Evolutionary conservation across 2,888 invertebrate genomes (phyloP), one percentile per base, ranked within the genome.

Genomic region (Meandrusa payeni): DNA sequence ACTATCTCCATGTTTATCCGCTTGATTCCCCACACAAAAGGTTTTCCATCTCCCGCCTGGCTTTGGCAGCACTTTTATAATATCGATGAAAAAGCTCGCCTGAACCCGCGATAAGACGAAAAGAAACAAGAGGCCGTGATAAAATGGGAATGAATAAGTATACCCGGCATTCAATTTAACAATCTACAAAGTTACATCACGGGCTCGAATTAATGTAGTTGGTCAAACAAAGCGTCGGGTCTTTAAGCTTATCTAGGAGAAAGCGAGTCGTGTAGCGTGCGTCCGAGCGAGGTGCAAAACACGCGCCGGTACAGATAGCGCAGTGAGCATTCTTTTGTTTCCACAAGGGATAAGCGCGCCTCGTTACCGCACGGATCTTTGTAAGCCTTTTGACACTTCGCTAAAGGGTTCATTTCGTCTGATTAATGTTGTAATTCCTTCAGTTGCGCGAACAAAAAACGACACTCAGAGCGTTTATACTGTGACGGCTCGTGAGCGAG

Each of bases 341-440:
- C 64, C 69, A 68, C 69, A 62, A 65, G 63, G 67, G 64, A 63
- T 71, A 73, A 75, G 65, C 68, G 59, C 65, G 54, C 55, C 70
- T 76, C 73, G 69, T 76, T 75, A 69, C 65, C 50, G 51, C 59
- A 41, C 60, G 69, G 69, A 81, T 77, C 69, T 75, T 61, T 63
- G 67, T 71, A 74, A 78, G 71, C 78, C 76, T 81, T 82, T 78
- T 81, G 80, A 83, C 79, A 75, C 80, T 78, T 75, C 70, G 75
- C 76, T 81, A 80, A 83, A 80, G 82, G 77, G 76, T 80, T 80
- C 75, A 81, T 85, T 81, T 81, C 63, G 59, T 57, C 68, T 81
- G 82, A 85, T 78, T 78, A 79, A 81, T 85, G 76, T 63, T 64
- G 76, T 77, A 80, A 83, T 82, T 79, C 74, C 67, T 76, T 71